These are phyloP conservation scores for Eretmocerus hayati DNA, from an alignment of 2,888 invertebrate genomes.

Conservation along the genomic window DNA sequence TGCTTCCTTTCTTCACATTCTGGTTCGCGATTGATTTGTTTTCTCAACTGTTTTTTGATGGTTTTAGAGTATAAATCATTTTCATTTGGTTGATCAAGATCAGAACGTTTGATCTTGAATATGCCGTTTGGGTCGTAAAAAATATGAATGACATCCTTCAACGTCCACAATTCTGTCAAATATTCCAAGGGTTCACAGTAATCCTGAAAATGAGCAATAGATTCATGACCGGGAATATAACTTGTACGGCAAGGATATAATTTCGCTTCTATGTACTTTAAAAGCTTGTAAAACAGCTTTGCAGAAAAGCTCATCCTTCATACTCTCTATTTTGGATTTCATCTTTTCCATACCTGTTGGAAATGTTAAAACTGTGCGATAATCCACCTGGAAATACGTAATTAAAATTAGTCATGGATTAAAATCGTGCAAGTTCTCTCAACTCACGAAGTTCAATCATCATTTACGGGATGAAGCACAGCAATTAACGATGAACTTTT, in stretches of 20 bases:
- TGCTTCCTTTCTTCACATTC: conserved; percentile 10
- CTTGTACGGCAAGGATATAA: too few species aligned
- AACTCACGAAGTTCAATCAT: too few species aligned
- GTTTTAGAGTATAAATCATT: conserved; percentile 14
- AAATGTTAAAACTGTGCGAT: conserved; percentile 29
- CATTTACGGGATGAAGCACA: too few species aligned
- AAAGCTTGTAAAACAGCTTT: conserved; percentile 31
- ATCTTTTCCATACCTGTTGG: conserved; percentile 30
- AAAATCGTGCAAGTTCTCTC: too few species aligned
- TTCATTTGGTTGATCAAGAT: conserved; percentile 1
- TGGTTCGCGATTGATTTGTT: conserved; percentile 16
- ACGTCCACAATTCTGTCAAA: conserved; percentile 8
- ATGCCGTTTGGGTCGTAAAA: conserved; percentile 14
- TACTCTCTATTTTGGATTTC: conserved; percentile 25
- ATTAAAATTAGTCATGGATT: neutral
- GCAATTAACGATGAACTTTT: too few species aligned
- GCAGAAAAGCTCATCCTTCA: conserved; percentile 27
- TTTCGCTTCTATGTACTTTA: too few species aligned
- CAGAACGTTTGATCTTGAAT: conserved; percentile 2
- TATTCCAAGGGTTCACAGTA: conserved; percentile 15
- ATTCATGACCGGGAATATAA: too few species aligned
- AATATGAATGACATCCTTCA: conserved; percentile 10
- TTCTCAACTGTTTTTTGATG: conserved; percentile 16
- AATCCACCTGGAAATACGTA: conserved; percentile 29
- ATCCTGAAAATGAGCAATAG: conserved; percentile 14